Percentiles rank a stretch among this genome's conserved stretches.
Conservation (phyloP, 1,140 invertebrate species). For the Sarcophaga bullata region DNA sequence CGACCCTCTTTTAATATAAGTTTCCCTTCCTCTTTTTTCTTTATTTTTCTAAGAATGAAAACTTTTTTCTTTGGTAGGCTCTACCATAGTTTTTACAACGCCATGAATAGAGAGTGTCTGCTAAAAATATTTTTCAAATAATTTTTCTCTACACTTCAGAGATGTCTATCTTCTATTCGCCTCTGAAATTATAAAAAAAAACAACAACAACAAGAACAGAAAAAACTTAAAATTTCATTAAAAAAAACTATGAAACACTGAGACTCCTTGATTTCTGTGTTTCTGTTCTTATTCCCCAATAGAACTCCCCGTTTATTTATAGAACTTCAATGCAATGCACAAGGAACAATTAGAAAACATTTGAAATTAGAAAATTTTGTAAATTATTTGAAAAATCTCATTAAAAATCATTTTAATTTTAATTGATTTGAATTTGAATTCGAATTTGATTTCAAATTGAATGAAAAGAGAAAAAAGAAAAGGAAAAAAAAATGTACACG, state of each 20-base stretch:
- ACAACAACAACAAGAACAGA: background rate
- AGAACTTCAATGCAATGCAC: background rate
- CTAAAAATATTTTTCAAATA: background rate
- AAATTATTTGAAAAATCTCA: constrained; percentile 23
- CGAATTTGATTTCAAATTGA: too few relatives aligned
- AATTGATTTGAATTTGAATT: background rate
- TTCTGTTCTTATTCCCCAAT: background rate
- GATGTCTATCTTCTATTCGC: background rate
- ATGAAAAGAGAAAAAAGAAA: too few relatives aligned
- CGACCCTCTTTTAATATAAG: too few relatives aligned
- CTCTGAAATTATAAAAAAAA: background rate
- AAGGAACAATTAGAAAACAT: background rate
- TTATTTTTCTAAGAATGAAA: background rate
- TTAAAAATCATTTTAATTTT: constrained; percentile 18
- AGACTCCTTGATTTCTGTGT: background rate
- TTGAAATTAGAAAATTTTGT: background rate
- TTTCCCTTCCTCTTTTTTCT: too few relatives aligned
- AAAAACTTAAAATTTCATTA: constrained; percentile 12
- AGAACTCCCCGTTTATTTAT: background rate
- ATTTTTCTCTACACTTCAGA: background rate
- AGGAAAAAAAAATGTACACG: too few relatives aligned
- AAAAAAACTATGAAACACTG: background rate
- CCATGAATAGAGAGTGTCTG: constrained; percentile 8
- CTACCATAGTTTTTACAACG: constrained; percentile 16
- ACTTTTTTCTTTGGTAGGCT: background rate